These are phyloP conservation scores for Lophius americanus DNA, from an alignment of 2,797 vertebrate genomes.

Conservation along the genomic window DNA sequence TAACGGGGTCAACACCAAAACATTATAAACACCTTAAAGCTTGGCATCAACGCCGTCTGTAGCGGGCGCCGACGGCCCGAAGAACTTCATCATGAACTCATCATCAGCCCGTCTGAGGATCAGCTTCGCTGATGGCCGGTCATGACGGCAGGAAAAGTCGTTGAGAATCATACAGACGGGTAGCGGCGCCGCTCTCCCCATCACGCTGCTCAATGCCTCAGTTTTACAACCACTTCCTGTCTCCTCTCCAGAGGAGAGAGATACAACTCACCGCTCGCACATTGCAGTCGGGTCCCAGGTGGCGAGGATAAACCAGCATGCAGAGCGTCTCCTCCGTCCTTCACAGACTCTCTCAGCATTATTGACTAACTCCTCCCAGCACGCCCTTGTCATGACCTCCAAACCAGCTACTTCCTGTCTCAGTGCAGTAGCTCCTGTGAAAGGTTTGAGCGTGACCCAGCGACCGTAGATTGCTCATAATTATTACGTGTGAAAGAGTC, in stretches of 20 bases:
- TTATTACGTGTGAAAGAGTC: too few species aligned
- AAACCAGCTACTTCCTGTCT: conserved; percentile 64
- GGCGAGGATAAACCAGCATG: conserved; percentile 56
- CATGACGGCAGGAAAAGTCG: conserved; percentile 43
- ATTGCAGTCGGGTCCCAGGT: conserved; percentile 25
- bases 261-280: conserved; percentile 22
- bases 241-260: conserved; percentile 46
- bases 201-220: conserved; percentile 58
- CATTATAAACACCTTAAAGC: conserved; percentile 55
- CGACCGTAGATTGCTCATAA: conserved; percentile 50
- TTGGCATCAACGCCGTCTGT: conserved; percentile 19
- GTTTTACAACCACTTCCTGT: conserved; percentile 48
- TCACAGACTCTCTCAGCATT: conserved; percentile 59
- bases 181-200: conserved; percentile 47
- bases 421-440: conserved; percentile 53
- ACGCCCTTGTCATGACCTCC: conserved; percentile 68
- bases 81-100: conserved; percentile 54
- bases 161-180: conserved; percentile 59
- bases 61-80: conserved; percentile 32
- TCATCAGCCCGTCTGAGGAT: conserved; percentile 61
- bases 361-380: conserved; percentile 67
- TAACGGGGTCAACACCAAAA: conserved; percentile 54
- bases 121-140: conserved; percentile 65
- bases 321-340: conserved; percentile 33
- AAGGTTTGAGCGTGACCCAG: conserved; percentile 54